phyloP scores from a whole-genome alignment of 2,113 vertebrate species.

The Triplophysa dalaica region DNA sequence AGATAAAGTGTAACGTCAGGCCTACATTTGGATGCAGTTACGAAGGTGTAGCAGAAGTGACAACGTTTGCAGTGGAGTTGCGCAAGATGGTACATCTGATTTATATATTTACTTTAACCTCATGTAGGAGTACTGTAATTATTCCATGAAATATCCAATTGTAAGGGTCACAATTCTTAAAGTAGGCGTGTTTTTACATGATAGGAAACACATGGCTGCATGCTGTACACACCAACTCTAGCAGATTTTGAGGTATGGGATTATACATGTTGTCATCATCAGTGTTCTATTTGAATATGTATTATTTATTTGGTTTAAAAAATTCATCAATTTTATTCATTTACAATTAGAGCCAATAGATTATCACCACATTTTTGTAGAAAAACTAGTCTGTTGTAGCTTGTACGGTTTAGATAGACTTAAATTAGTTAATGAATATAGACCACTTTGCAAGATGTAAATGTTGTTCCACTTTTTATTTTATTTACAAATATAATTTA shows the following conservation, averaged over 20 bases:
- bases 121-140: no score
- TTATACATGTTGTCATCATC: not conserved
- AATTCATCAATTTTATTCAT: not conserved
- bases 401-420: no score
- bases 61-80: not conserved
- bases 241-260: conserved; percentile 59
- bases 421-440: no score
- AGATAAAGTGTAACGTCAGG: conserved; percentile 8
- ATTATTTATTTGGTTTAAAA: no score
- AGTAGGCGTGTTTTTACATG: conserved; percentile 5
- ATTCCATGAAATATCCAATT: not conserved
- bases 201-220: conserved; percentile 49
- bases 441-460: no score
- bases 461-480: no score
- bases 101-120: no score
- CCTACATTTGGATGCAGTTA: not conserved
- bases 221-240: conserved; percentile 64
- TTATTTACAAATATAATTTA: no score
- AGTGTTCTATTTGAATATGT: not conserved
- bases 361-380: no score
- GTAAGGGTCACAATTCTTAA: no score
- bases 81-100: conserved; percentile 12
- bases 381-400: no score
- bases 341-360: not conserved
- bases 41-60: not conserved